A percentile compares a stretch with the other conserved stretches of the same genome.
These are phyloP conservation scores for Apostichopus californicus DNA, from an alignment of 35 echinoderm and acorn worm genomes.

Conservation along the genomic window DNA sequence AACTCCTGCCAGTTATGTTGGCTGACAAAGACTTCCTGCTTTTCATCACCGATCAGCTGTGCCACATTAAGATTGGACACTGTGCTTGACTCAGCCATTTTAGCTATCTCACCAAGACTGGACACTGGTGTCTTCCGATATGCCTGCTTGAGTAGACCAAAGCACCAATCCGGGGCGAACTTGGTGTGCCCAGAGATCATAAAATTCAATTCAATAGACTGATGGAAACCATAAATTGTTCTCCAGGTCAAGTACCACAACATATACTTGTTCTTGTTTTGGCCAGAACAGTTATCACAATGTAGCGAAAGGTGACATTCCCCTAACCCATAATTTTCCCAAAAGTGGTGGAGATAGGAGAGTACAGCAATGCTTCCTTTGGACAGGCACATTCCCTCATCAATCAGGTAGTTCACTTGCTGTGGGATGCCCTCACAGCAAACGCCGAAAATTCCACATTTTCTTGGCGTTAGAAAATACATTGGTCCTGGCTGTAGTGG, in stretches of 20 bases:
- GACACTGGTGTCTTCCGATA: slow-evolving; percentile 52
- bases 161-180: slow-evolving; percentile 67
- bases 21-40: slow-evolving; percentile 26
- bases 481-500: slow-evolving; percentile 69
- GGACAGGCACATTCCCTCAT: slow-evolving; percentile 23
- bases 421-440: slow-evolving; percentile 13
- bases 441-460: slow-evolving; percentile 60
- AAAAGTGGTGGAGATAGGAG: slow-evolving; percentile 58
- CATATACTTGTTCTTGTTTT: slow-evolving; percentile 60
- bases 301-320: slow-evolving; percentile 51
- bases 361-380: slow-evolving; percentile 67
- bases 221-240: slow-evolving; percentile 10
- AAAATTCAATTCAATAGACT: slow-evolving; percentile 44
- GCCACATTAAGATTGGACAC: slow-evolving; percentile 27
- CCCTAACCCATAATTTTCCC: slow-evolving; percentile 31
- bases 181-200: slow-evolving; percentile 67
- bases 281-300: slow-evolving; percentile 67
- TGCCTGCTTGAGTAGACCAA: slow-evolving; percentile 56
- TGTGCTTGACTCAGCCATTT: slow-evolving; percentile 36
- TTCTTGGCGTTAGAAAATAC: slow-evolving; percentile 61
- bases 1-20: background rate
- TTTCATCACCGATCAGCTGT: slow-evolving; percentile 43
- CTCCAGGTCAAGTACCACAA: slow-evolving; percentile 49
- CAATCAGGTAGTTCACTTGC: slow-evolving; percentile 73
- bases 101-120: slow-evolving; percentile 51